Evolutionary conservation across 1,140 invertebrate species (phyloP), one percentile per base, ranked within the genome.

Genomic region (Steinernema feltiae): DNA sequence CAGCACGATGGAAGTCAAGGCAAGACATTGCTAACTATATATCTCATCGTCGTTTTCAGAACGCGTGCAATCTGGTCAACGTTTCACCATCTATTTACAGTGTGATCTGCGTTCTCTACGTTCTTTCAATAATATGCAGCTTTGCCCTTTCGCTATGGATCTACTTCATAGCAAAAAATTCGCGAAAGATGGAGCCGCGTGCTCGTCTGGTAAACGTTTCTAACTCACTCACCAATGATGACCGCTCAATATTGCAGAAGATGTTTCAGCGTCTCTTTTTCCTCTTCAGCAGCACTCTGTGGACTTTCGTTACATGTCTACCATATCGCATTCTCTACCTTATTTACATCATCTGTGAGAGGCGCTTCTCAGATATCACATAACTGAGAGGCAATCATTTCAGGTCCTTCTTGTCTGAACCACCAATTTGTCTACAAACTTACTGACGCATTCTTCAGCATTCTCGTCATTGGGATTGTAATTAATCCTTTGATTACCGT

Each of bases 261-360:
- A 72, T 86, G 1, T 86, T 85, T 69, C 76, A 85, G 76, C 81
- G 85, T 0, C 78, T 85, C 1, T 86, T 85, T 74, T 85, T 85
- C 81, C 69, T 85, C 1, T 85, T 85, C 72, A 81, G 80, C 70
- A 85, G 83, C 35, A 85, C 83, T 1, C 41, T 84, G 21, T 85
- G 83, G 83, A 85, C 83, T 7, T 85, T 86, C 53, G 77, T 80
- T 70, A 85, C 83, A 3, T 86, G 82, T 71, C 74, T 85, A 2
- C 83, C 83, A 1, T 85, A 85, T 73, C 75, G 83, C 29, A 32
- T 86, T 29, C 53, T 86, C 1, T 85, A 83, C 69, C 76, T 85
- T 17, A 76, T 78, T 29, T 48, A 73, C 31, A 41, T 30, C 27
- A 63, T 81, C 27, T 76, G 76, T 48, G n/a, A 69, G 30, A 31